Base-by-base conservation (phyloP, 2,797 vertebrate species). In the Atherinosoma microstoma region DNA sequence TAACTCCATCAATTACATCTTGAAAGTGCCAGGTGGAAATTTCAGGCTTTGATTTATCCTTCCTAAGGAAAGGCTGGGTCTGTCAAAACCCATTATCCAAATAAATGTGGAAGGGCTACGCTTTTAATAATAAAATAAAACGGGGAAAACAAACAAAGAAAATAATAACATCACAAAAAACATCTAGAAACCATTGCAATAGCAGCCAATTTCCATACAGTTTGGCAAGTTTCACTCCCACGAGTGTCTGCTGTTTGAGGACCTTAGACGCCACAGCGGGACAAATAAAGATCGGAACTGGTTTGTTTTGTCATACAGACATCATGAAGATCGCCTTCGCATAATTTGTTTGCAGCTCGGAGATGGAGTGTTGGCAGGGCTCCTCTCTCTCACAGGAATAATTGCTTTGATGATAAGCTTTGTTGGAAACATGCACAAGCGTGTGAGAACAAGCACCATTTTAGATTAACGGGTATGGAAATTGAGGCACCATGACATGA, bases 391-490 rank as follows among this genome's bases (percentile, higher is more conserved):
- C 85, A 1, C 80, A 61, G 84, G 82, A 87, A 88, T 94, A 93
- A 92, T 92, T 92, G 87, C 85, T 87, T 84, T 90, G 90, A 91
- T 91, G 91, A 94, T 82, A 70, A 76, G 79, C 79, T 89, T 93
- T 77, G 64, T 82, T 70, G 67, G 67, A 75, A 87, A 88, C 83
- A 79, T 1, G 65, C 76, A 82, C 76, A 72, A 73, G 60, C 90
- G 80, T 86, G 84, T 79, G 74, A 85, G 87, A 85, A 89, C 84
- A 91, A 80, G 89, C 80, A 70, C 66, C 60, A 53, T 76, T 89
- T 87, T 70, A 84, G 80, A 90, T 91, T 78, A 65, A 78, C 77
- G 63, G 59, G 67, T 73, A 64, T 73, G 75, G 70, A 80, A 79
- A 79, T 27, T 0, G 13, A 79, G 79, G 77, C 70, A 68, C 69